These are phyloP conservation scores for Lophius piscatorius DNA, from an alignment of 2,113 vertebrate genomes.

Conservation along the genomic window DNA sequence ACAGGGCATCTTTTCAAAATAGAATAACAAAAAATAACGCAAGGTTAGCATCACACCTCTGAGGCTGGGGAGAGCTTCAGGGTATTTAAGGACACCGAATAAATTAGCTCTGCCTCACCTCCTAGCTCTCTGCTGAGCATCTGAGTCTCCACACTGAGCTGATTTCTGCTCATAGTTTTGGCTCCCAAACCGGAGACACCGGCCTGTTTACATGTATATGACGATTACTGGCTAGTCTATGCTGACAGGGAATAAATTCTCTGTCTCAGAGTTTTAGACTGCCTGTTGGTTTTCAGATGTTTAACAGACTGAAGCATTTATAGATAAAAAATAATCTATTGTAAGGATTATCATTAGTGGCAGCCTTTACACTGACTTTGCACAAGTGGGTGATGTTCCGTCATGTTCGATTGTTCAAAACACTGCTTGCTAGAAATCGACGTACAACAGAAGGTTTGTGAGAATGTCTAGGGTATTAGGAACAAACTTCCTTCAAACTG, in stretches of 20 bases:
- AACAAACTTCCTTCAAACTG: slow-evolving; percentile 10
- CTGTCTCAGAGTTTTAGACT: no score
- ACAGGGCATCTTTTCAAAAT: no score
- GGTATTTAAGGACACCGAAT: neutral
- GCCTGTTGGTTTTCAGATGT: no score
- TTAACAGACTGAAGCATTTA: no score
- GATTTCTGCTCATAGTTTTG: neutral
- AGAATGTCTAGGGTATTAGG: slow-evolving; percentile 26
- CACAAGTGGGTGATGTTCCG: neutral
- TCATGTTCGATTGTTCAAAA: neutral
- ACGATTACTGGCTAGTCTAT: no score
- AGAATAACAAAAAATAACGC: neutral
- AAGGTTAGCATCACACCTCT: neutral
- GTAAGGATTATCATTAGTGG: neutral
- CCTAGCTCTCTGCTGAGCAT: neutral
- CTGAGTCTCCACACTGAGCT: neutral
- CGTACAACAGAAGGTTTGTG: slow-evolving; percentile 14
- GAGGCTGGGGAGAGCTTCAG: neutral
- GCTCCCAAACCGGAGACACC: neutral
- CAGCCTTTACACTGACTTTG: neutral
- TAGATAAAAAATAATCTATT: neutral
- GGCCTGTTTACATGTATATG: no score
- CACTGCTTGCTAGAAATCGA: neutral
- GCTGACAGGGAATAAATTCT: no score
- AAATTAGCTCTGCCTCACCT: neutral